phyloP scores from a whole-genome alignment of 2,888 invertebrate genomes.

The Malacosoma neustria region DNA sequence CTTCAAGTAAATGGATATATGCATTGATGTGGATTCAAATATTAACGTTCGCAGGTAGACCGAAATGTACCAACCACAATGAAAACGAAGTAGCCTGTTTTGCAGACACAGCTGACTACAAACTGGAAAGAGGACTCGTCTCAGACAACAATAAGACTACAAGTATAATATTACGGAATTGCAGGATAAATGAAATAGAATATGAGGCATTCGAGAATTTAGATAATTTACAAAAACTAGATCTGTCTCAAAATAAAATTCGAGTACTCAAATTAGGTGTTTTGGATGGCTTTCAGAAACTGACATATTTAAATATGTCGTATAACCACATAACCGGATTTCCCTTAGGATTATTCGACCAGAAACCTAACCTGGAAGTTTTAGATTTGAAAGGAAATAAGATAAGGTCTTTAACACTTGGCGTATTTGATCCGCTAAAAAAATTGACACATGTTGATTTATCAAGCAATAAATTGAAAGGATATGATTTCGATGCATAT shows the following conservation, averaged over 20 bases:
- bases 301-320: slow-evolving; percentile 36
- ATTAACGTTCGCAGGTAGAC: slow-evolving; percentile 4
- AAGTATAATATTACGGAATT: slow-evolving; percentile 21
- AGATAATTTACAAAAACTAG: slow-evolving; percentile 28
- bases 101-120: slow-evolving; percentile 16
- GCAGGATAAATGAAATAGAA: slow-evolving; percentile 26
- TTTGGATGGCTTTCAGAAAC: slow-evolving; percentile 25
- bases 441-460: slow-evolving; percentile 35
- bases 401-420: slow-evolving; percentile 24
- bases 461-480: slow-evolving; percentile 32
- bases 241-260: slow-evolving; percentile 39
- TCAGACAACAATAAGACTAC: slow-evolving; percentile 25
- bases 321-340: slow-evolving; percentile 30
- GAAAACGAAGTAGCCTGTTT: slow-evolving; percentile 21
- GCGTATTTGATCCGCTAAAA: slow-evolving; percentile 30
- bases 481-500: slow-evolving; percentile 25
- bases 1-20: neutral
- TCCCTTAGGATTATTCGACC: slow-evolving; percentile 37
- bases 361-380: slow-evolving; percentile 28
- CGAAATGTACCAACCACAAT: slow-evolving; percentile 16
- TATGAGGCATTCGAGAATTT: slow-evolving; percentile 31
- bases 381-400: slow-evolving; percentile 39
- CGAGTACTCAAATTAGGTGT: slow-evolving; percentile 29
- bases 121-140: slow-evolving; percentile 23
- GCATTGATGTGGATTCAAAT: neutral